Evolutionary conservation across 2,888 invertebrate genomes (phyloP).

Genomic region (Drosophila engyochracea): DNA sequence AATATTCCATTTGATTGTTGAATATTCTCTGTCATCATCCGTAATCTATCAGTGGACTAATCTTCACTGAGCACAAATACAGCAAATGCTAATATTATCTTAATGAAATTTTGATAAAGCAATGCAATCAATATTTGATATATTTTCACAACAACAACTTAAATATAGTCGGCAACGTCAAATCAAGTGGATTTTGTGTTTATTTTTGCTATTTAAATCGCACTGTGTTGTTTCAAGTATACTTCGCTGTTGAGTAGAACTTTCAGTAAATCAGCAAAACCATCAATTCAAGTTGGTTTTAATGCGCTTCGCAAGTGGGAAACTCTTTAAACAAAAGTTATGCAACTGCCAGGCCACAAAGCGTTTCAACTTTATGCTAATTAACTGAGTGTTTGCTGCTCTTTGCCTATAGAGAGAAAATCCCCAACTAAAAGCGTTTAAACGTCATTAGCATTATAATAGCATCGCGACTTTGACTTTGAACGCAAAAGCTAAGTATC

Average conservation of each 20-base stretch:
- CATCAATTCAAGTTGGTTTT: slow-evolving; percentile 7
- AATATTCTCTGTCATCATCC: not conserved
- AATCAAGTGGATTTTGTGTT: not conserved
- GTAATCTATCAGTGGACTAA: not conserved
- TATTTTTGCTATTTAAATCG: not conserved
- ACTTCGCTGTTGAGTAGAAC: not conserved
- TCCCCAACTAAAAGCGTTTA: slow-evolving; percentile 61
- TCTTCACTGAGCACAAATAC: not conserved
- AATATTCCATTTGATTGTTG: not conserved
- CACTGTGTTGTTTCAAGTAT: not conserved
- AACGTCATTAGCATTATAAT: slow-evolving; percentile 77
- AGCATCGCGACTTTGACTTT: slow-evolving; percentile 59
- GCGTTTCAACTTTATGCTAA: slow-evolving; percentile 69
- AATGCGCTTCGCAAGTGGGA: slow-evolving; percentile 1
- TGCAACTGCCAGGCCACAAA: slow-evolving; percentile 38
- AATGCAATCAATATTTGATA: not conserved
- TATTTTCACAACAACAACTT: not conserved
- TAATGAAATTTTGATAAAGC: not conserved
- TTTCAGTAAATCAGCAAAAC: slow-evolving; percentile 1
- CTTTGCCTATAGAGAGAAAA: slow-evolving; percentile 21
- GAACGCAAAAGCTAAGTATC: slow-evolving; percentile 25
- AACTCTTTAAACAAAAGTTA: slow-evolving; percentile 53
- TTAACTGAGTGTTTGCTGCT: slow-evolving; percentile 24
- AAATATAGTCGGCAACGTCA: no score
- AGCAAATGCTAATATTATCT: not conserved